Evolutionary conservation across 2,113 vertebrate species (phyloP).

Genomic region (Picathartes gymnocephalus): DNA sequence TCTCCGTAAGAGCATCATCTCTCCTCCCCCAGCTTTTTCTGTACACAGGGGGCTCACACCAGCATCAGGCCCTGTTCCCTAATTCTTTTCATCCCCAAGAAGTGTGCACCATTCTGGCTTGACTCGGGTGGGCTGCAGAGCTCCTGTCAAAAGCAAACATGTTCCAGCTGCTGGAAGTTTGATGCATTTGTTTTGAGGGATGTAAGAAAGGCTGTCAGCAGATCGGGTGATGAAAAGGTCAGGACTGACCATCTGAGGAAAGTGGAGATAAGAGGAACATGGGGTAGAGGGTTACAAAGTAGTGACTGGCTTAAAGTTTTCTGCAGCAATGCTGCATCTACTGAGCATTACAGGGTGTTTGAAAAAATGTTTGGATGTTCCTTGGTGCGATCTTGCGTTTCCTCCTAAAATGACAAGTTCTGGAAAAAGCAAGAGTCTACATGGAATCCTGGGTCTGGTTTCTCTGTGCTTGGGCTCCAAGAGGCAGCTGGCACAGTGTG

Average conservation of each 20-base stretch:
- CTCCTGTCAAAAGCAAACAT: neutral
- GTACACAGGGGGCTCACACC: neutral
- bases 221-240: neutral
- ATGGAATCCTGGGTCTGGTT: neutral
- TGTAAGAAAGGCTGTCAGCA: neutral
- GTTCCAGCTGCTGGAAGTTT: neutral
- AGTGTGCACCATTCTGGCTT: neutral
- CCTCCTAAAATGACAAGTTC: neutral
- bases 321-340: neutral
- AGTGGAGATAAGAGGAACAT: neutral
- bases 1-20: neutral
- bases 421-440: neutral
- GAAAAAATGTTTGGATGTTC: neutral
- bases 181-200: neutral
- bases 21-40: neutral
- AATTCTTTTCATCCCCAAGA: constrained; percentile 5
- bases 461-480: neutral
- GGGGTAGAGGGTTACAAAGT: neutral
- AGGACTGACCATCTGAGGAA: neutral
- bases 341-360: neutral
- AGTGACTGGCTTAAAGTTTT: neutral
- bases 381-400: neutral
- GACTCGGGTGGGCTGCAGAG: neutral
- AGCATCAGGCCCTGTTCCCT: neutral
- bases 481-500: neutral